Conservation (phyloP, 2,113 vertebrate species). For the Megaceryle torquata region DNA sequence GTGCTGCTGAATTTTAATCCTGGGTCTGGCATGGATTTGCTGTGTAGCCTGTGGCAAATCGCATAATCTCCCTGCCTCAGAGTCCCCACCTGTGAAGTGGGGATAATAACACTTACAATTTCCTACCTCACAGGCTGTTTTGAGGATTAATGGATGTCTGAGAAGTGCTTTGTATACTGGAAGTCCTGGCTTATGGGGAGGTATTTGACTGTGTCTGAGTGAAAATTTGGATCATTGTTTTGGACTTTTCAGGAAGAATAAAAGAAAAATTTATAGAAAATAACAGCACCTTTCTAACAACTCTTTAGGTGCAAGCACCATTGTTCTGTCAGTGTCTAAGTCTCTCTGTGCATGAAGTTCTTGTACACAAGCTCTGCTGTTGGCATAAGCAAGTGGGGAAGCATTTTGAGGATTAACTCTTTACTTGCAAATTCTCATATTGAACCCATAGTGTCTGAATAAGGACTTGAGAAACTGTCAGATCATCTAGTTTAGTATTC, state of each 20-base stretch:
- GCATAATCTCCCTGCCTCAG: slow-evolving; percentile 44
- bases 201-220: background rate
- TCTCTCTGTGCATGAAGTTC: background rate
- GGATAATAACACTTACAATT: slow-evolving; percentile 60
- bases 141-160: slow-evolving; percentile 63
- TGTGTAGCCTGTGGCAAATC: slow-evolving; percentile 54
- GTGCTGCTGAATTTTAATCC: slow-evolving; percentile 58
- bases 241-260: background rate
- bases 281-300: background rate
- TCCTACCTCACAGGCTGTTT: slow-evolving; percentile 61
- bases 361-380: background rate
- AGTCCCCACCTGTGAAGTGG: slow-evolving; percentile 60
- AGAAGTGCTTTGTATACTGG: slow-evolving; percentile 52
- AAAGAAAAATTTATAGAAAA: background rate
- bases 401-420: background rate
- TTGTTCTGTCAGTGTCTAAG: background rate
- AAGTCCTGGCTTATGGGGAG: slow-evolving; percentile 24
- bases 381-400: background rate
- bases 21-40: slow-evolving; percentile 50
- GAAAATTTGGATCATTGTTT: slow-evolving; percentile 10
- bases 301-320: background rate
- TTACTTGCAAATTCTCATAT: background rate
- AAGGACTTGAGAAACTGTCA: background rate
- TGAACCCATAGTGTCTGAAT: background rate
- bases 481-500: background rate